Conservation (phyloP, 2,113 vertebrate genomes). For the Kryptolebias marmoratus region DNA sequence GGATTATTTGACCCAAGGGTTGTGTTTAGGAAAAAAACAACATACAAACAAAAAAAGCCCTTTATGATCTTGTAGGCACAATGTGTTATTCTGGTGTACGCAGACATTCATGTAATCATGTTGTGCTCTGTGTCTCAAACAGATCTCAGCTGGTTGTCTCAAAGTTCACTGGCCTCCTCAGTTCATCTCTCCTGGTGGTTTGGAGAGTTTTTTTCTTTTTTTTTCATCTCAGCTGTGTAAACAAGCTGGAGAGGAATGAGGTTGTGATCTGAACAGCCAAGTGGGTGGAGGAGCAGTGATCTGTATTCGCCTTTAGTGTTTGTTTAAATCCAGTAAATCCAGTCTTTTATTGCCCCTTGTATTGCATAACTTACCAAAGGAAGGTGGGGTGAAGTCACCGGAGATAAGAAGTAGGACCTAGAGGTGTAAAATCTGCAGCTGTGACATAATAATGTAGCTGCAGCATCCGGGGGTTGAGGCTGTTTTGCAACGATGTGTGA, state of each 20-base stretch:
- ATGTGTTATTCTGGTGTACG: neutral
- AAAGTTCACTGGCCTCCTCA: neutral
- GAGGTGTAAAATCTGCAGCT: neutral
- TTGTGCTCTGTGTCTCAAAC: neutral
- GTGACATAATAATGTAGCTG: neutral
- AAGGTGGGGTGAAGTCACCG: neutral
- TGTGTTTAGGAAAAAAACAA: neutral
- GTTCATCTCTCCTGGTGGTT: neutral
- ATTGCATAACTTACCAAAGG: neutral
- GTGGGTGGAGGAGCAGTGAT: neutral
- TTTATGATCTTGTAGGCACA: neutral
- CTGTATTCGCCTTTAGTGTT: neutral
- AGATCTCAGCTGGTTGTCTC: neutral
- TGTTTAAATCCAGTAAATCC: neutral
- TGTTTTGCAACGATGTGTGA: neutral
- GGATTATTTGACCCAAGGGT: neutral
- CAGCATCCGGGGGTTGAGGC: neutral
- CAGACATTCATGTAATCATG: neutral
- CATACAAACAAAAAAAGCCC: neutral
- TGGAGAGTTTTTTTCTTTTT: neutral
- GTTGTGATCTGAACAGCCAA: neutral
- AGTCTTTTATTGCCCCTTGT: neutral
- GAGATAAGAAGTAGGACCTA: neutral
- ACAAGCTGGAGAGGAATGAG: slow-evolving; percentile 1
- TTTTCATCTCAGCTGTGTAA: neutral